phyloP scores from a whole-genome alignment of 1,140 invertebrate species.

The Drosophila lowei region DNA sequence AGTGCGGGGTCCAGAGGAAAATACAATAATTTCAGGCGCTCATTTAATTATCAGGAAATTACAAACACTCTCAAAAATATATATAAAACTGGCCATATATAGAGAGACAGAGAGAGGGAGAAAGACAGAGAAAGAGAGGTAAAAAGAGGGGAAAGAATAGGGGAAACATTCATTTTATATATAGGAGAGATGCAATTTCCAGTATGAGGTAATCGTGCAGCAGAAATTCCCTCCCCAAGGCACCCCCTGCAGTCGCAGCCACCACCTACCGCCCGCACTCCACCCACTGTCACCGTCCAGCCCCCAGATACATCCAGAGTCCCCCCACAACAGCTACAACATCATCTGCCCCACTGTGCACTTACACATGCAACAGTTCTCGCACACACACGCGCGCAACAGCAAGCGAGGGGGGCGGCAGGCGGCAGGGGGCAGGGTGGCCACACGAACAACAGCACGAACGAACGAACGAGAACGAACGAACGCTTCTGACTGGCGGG shows the following conservation, averaged over 20 bases:
- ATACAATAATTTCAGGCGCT: slow-evolving; percentile 52
- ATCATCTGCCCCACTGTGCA: slow-evolving; percentile 14
- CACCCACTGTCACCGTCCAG: no score
- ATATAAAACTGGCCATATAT: slow-evolving; percentile 9
- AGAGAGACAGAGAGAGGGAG: slow-evolving; percentile 9
- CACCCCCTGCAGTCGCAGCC: slow-evolving; percentile 3
- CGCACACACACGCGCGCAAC: slow-evolving; percentile 65
- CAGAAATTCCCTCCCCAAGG: slow-evolving; percentile 13
- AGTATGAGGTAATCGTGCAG: slow-evolving; percentile 75
- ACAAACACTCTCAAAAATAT: slow-evolving; percentile 20
- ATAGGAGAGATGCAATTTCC: slow-evolving; percentile 58
- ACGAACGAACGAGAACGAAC: slow-evolving; percentile 20
- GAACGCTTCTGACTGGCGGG: slow-evolving; percentile 80
- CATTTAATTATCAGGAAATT: slow-evolving; percentile 73
- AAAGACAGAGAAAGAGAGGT: slow-evolving; percentile 5
- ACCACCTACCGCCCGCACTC: neutral
- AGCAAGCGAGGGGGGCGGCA: neutral
- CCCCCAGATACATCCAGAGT: no score
- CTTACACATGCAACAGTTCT: slow-evolving; percentile 25
- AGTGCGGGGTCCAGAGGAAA: slow-evolving; percentile 23
- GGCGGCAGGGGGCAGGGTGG: no score
- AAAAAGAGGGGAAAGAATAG: neutral
- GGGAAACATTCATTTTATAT: slow-evolving; percentile 26
- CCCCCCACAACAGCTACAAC: neutral
- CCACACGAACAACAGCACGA: neutral